These are phyloP conservation scores for Cynopterus sphinx DNA, from an alignment of 2,797 vertebrate genomes.

Conservation along the genomic window DNA sequence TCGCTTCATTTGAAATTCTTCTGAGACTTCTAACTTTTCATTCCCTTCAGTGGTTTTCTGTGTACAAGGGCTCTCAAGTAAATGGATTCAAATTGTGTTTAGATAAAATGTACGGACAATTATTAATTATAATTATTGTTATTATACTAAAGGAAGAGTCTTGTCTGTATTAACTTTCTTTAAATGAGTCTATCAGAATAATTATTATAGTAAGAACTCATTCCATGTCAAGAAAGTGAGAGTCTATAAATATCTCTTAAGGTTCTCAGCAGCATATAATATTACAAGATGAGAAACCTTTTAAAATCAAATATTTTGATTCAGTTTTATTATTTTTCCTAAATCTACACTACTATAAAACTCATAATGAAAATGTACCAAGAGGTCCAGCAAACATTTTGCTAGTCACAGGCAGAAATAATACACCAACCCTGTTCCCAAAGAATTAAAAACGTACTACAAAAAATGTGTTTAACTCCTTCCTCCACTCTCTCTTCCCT, in stretches of 20 bases:
- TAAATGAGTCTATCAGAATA: neutral
- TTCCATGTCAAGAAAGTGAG: constrained; percentile 50
- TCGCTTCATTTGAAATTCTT: constrained; percentile 9
- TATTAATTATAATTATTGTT: constrained; percentile 31
- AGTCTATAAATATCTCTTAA: constrained; percentile 9
- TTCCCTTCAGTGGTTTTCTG: neutral
- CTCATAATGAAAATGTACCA: neutral
- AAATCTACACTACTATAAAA: constrained; percentile 10
- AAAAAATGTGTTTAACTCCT: neutral
- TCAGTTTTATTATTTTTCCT: neutral
- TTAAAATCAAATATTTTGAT: constrained; percentile 22
- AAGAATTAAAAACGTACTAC: neutral
- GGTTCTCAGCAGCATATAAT: neutral
- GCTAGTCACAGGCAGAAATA: neutral
- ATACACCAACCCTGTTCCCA: neutral
- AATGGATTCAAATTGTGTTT: constrained; percentile 19
- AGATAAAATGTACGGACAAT: neutral
- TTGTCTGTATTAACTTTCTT: neutral
- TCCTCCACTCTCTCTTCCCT: neutral
- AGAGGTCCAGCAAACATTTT: neutral
- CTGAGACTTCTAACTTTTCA: constrained; percentile 24
- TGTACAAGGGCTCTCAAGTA: neutral
- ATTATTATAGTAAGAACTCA: constrained; percentile 48
- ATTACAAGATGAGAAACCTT: neutral
- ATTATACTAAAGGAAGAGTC: constrained; percentile 40